Conservation (phyloP, 2,888 invertebrate genomes). For the Diachrysia chrysitis region DNA sequence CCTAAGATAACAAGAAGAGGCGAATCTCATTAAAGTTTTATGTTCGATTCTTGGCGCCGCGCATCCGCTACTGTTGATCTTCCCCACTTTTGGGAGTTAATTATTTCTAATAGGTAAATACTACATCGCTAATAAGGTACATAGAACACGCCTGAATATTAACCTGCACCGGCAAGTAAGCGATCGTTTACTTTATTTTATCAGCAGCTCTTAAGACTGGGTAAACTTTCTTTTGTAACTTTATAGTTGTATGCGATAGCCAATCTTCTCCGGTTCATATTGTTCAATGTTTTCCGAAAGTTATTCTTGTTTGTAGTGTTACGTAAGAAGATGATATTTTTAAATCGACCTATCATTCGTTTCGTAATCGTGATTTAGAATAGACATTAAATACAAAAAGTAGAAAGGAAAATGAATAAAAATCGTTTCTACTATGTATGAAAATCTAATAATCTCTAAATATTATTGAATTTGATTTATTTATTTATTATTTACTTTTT, state of each 20-base stretch:
- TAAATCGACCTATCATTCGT: no score
- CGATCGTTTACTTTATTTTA: slow-evolving; percentile 1
- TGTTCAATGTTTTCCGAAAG: not conserved
- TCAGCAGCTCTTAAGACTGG: not conserved
- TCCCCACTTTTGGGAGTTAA: slow-evolving; percentile 72
- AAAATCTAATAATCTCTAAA: no score
- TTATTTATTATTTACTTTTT: no score
- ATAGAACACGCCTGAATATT: slow-evolving; percentile 26
- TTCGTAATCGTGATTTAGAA: no score
- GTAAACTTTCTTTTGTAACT: not conserved
- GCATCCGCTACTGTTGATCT: slow-evolving; percentile 72
- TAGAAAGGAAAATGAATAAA: no score
- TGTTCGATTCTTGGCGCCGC: slow-evolving; percentile 68
- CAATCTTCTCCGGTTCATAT: slow-evolving; percentile 5
- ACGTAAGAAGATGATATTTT: no score
- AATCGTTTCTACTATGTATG: no score
- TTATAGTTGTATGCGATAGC: not conserved
- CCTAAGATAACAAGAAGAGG: slow-evolving; percentile 82
- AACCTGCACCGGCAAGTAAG: not conserved
- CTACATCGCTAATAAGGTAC: slow-evolving; percentile 26
- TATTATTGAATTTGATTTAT: no score
- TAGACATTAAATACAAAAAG: no score
- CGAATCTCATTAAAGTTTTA: slow-evolving; percentile 87
- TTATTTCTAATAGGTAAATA: slow-evolving; percentile 67
- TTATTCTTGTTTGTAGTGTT: not conserved